Percentiles rank a stretch among this genome's conserved stretches.
Evolutionary conservation across 2,888 invertebrate genomes (phyloP).

Genomic region (Synergus japonicus): DNA sequence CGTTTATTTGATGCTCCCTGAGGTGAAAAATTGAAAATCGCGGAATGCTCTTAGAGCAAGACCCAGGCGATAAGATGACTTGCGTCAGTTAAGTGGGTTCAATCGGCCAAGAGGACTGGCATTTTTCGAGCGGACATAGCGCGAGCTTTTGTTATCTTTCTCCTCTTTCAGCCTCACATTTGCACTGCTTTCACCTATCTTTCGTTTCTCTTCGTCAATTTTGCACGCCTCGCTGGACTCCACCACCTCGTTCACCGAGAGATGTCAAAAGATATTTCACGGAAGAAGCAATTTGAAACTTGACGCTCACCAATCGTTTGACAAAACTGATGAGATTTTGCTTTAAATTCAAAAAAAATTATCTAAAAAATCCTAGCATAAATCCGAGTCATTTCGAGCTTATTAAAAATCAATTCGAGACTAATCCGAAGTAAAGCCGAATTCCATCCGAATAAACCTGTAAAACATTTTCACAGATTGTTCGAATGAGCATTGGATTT

Average conservation of each 20-base stretch:
- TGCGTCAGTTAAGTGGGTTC: constrained; percentile 67
- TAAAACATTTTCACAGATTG: no score
- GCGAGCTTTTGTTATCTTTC: constrained; percentile 43
- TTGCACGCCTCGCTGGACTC: constrained; percentile 26
- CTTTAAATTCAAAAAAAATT: not conserved
- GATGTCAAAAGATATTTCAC: constrained; percentile 19
- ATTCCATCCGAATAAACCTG: no score
- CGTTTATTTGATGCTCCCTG: constrained; percentile 60
- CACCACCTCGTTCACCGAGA: not conserved
- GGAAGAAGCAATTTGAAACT: constrained; percentile 18
- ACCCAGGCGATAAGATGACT: constrained; percentile 55
- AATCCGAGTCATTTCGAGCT: no score
- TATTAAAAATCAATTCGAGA: no score
- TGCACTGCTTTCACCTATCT: constrained; percentile 28
- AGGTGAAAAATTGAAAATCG: constrained; percentile 72
- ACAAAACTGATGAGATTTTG: not conserved
- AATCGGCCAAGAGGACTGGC: constrained; percentile 63
- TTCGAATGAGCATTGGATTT: no score
- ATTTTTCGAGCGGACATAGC: constrained; percentile 55
- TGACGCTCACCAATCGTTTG: constrained; percentile 10
- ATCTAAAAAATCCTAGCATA: no score
- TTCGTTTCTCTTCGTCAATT: constrained; percentile 24
- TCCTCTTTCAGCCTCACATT: constrained; percentile 46
- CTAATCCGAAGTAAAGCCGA: no score
- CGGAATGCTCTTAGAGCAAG: constrained; percentile 64